A percentile compares a stretch with the other conserved stretches of the same genome.
Evolutionary conservation across 2,113 vertebrate species (phyloP).

Genomic region (Centropristis striata): DNA sequence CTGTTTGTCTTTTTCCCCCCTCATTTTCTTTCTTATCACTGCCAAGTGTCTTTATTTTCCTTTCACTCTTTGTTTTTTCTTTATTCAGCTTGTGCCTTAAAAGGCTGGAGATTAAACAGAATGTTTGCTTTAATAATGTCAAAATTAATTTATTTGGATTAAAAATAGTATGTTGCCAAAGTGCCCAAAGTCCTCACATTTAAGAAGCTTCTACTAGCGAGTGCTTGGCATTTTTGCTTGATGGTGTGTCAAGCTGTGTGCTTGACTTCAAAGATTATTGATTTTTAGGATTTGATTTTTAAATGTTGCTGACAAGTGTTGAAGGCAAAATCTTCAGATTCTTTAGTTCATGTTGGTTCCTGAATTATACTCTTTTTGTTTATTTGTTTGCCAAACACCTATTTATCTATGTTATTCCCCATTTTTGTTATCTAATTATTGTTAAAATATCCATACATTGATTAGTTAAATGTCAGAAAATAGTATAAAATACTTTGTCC

Average conservation of each 20-base stretch:
- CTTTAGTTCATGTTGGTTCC: background rate
- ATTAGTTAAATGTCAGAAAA: background rate
- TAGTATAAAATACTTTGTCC: background rate
- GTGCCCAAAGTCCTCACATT: background rate
- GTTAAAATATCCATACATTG: background rate
- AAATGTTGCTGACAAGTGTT: background rate
- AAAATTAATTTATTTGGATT: background rate
- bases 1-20: background rate
- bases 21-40: constrained; percentile 25
- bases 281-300: background rate
- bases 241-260: too few relatives aligned
- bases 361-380: background rate
- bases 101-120: background rate
- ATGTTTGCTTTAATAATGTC: constrained; percentile 1
- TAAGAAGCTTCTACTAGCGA: background rate
- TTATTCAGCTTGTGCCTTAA: background rate
- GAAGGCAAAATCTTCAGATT: background rate
- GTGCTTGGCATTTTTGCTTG: background rate
- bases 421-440: background rate
- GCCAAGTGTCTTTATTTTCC: background rate
- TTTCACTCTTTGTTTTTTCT: background rate
- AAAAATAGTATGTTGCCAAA: background rate
- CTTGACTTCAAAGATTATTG: background rate
- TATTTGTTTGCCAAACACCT: background rate
- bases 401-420: too few relatives aligned